Evolutionary conservation across 2,797 vertebrate species (phyloP), one percentile per base, ranked within the genome.

Genomic region (Peromyscus attwateri): DNA sequence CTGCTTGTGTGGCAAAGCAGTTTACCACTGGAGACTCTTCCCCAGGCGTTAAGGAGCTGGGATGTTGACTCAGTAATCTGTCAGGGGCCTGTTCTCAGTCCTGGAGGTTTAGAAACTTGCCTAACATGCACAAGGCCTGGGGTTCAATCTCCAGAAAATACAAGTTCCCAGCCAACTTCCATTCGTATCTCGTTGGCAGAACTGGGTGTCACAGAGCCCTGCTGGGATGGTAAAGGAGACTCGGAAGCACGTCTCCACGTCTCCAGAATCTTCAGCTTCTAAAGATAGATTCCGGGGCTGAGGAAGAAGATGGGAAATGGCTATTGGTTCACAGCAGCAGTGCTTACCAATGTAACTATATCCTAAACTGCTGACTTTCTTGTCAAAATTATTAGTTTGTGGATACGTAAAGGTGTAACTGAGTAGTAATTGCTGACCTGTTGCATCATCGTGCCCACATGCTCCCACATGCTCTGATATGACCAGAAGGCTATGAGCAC

Each of bases 321-420:
- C 40, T 43, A 1, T 68, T 27, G 62, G 71, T 85, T 82, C 83
- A 73, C 43, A 85, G 29, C 43, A 79, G 68, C 43, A n/a, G 46
- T 68, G 31, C 75, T 55, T 83, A 76, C 3, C 1, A 25, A 6
- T n/a, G 46, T 81, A 76, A 87, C 57, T 11, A 2, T 19, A 46
- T 29, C 29, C 68, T 52, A 29, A 89, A 52, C 37, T 55, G 60
- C 64, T 75, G 94, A 40, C 83, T 90, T 95, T 81, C 93, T 71
- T 68, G 75, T 73, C 57, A 80, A 90, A 93, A 93, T 40, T 4
- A 46, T 62, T 52, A 88, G 82, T 84, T 27, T 93, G 68, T 89
- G 92, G 83, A 64, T 75, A 66, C 43, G 27, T 37, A 64, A 75
- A 93, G 84, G 88, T 87, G 64, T 70, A 46, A 29, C 29, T 88